phyloP scores from a whole-genome alignment of 1,140 invertebrate genomes.

The Pogonus chalceus region DNA sequence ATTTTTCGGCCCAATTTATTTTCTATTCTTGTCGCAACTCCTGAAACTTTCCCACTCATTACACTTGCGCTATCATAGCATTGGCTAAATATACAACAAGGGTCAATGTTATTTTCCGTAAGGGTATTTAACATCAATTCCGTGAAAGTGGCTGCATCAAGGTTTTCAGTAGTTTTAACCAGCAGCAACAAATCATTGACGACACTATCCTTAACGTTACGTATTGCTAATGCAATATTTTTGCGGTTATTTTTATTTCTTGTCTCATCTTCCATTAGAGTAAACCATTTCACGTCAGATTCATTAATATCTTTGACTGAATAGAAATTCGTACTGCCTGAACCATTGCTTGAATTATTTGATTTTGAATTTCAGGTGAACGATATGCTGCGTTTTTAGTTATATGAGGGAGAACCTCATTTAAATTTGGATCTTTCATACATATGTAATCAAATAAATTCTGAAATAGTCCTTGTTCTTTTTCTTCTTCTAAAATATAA shows the following conservation, averaged over 20 bases:
- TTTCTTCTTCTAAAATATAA: background rate
- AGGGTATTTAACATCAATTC: background rate
- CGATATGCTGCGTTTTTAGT: background rate
- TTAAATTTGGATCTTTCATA: background rate
- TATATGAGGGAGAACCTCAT: background rate
- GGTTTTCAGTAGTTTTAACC: slow-evolving; percentile 16
- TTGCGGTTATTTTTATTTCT: slow-evolving; percentile 21
- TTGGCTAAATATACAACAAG: background rate
- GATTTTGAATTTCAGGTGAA: background rate
- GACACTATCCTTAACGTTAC: slow-evolving; percentile 20
- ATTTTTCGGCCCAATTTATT: background rate
- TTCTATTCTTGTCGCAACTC: background rate
- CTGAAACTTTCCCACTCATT: background rate
- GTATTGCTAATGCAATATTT: slow-evolving; percentile 25
- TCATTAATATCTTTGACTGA: slow-evolving; percentile 9
- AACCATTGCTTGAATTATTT: background rate
- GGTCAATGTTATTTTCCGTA: background rate
- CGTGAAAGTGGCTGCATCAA: background rate
- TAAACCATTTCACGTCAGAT: slow-evolving; percentile 17
- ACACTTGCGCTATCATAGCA: background rate
- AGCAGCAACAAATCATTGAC: slow-evolving; percentile 19
- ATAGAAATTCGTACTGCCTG: background rate
- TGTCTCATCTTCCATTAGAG: slow-evolving; percentile 24
- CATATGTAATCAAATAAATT: background rate
- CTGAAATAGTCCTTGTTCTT: background rate